Conservation (phyloP, 2,113 vertebrate species). For the Lepisosteus oculatus region DNA sequence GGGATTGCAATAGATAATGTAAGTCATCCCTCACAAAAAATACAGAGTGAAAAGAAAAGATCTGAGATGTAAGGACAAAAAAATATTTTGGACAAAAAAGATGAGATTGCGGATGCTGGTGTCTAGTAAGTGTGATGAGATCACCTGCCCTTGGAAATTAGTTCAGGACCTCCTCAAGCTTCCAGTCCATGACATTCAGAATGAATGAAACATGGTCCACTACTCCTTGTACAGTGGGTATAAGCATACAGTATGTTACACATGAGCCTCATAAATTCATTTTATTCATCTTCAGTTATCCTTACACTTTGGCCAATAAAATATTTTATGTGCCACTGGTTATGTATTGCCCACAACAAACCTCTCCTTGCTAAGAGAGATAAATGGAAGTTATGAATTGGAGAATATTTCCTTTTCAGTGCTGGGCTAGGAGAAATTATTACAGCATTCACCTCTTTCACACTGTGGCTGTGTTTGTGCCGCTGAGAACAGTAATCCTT, state of each 20-base stretch:
- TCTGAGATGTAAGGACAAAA: too few relatives aligned
- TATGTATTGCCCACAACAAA: not conserved
- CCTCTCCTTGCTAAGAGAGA: not conserved
- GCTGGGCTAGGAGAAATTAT: not conserved
- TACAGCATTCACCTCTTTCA: not conserved
- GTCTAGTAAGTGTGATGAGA: too few relatives aligned
- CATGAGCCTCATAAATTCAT: constrained; percentile 6
- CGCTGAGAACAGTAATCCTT: constrained; percentile 1
- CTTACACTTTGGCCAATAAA: constrained; percentile 10
- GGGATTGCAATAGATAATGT: too few relatives aligned
- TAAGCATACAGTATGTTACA: not conserved
- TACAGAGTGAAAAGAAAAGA: too few relatives aligned
- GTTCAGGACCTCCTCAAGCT: too few relatives aligned
- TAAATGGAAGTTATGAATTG: not conserved
- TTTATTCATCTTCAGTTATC: constrained; percentile 14
- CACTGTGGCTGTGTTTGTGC: not conserved
- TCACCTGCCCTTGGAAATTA: not conserved
- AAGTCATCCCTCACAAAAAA: too few relatives aligned
- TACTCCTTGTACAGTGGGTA: not conserved
- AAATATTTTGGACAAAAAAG: too few relatives aligned
- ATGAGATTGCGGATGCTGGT: too few relatives aligned
- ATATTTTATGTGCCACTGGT: constrained; percentile 2
- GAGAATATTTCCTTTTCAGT: constrained; percentile 2
- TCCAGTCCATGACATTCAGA: not conserved
- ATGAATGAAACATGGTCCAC: constrained; percentile 6